Evolutionary conservation across 1,140 invertebrate species (phyloP), one percentile per base, ranked within the genome.

Genomic region (roundworm (Caenorhabditis elegans)): DNA sequence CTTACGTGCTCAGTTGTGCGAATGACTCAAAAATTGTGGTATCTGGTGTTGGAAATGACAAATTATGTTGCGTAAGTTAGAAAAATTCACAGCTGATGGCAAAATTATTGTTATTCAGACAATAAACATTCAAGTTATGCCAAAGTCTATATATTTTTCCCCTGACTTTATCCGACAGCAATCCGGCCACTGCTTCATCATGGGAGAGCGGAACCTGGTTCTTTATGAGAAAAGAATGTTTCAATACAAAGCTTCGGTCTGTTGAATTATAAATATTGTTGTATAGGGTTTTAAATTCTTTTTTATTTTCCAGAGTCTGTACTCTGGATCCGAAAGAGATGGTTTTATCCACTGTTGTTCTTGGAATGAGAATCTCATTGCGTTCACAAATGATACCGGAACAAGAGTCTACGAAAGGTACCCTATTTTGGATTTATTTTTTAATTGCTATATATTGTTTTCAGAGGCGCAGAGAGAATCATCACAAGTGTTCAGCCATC

Each of bases 1-100:
- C 91, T 70, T 91, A 91, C 83, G 84, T 92, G 3, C 89, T 91
- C 15, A 91, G 90, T 78, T 92, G 91, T 85, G 91, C 91, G 15
- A 91, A 92, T 86, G 91, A 92, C 86, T 90, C 89, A 19, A 88
- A 86, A 83, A 90, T 92, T 5, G 82, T 76, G 19, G 77, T 89
- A 34, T 80, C 80, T 13, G 87, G 87, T n/a, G 76, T 88, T 43
- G 88, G 87, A 28, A 82, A 47, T 34, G 76, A 77, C 17, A 77
- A 77, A 77, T 34, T 49, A 19, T 77, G 46, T 28, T 77, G 46
- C 34, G 46, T 77, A 24, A 49, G 46, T 77, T 26, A 0, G 24
- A 22, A 77, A 4, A 49, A 10, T 28, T 83, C 17, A 8, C n/a
- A 34, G 3, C 15, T 81, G 15, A 46, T 46, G 24, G 31, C 79